phyloP scores from a whole-genome alignment of 1,140 invertebrate species.

The Matsumurasca onukii region DNA sequence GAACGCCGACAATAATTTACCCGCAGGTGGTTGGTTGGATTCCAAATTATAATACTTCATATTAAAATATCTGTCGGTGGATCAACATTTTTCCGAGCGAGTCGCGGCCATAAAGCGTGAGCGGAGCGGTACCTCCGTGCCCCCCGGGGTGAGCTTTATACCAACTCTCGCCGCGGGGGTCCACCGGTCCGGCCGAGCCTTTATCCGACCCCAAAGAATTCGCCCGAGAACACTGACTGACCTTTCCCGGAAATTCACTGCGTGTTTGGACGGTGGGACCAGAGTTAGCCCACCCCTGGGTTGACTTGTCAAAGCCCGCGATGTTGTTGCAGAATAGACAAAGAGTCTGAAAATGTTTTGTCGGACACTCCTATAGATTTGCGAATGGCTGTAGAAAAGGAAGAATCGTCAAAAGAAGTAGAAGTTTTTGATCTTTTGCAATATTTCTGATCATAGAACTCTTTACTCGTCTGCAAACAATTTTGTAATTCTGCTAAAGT shows the following conservation, averaged over 20 bases:
- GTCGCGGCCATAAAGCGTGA: slow-evolving; percentile 8
- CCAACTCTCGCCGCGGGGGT: background rate
- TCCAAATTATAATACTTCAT: slow-evolving; percentile 4
- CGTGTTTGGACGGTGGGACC: no score
- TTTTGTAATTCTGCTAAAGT: no score
- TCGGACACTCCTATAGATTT: no score
- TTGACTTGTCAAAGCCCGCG: no score
- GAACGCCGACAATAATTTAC: background rate
- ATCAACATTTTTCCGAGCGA: slow-evolving; percentile 15
- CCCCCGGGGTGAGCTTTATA: background rate
- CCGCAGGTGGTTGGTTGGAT: slow-evolving; percentile 13
- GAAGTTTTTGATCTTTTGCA: no score
- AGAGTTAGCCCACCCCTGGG: no score
- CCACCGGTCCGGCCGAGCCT: background rate
- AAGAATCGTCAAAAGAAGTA: no score
- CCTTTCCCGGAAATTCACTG: slow-evolving; percentile 4
- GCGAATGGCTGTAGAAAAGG: no score
- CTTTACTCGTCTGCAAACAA: no score
- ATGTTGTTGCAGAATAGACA: no score
- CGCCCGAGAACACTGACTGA: slow-evolving; percentile 3
- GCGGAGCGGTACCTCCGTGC: background rate
- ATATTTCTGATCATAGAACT: no score
- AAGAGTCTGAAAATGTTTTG: no score
- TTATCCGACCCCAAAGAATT: background rate
- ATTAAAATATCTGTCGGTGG: slow-evolving; percentile 11